Base-by-base conservation (phyloP, 2,113 vertebrate genomes). In the Hydropotes inermis region DNA sequence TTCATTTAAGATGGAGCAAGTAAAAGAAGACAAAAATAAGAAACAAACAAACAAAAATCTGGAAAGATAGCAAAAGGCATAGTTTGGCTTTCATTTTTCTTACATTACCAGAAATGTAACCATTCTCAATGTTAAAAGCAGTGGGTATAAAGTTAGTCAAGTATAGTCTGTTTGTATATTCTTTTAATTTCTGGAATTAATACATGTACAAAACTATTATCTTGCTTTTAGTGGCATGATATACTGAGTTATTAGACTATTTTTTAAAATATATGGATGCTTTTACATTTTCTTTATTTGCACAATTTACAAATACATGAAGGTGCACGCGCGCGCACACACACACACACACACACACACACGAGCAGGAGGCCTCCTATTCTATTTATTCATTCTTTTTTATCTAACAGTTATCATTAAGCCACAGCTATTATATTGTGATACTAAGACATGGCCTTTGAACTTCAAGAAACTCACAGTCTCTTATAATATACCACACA, bases 1-100 rank as follows among this genome's bases (percentile, higher is more conserved):
- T 98, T 93, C 58, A 88, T 87, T 97, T 97, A 97, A 97, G 85
- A 96, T 92, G 95, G 79, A 93, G 87, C 33, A 97, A 90, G 58
- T 17, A 88, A 88, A 79, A 84, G 2, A 5, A 86, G 57, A 16
- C 19, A 84, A 74, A 39, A 0, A n/a, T 39, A 19, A n/a, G 57
- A 52, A 79, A 81, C 47, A 57, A 9, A 45, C 45, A 45, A n/a
- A 43, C n/a, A 45, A 58, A 82, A 70, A 2, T 70, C 39, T 79
- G 15, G 16, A 81, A 93, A 89, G 74, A 28, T 1, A 83, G 57
- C 70, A 79, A 87, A 97, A 96, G 15, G n/a, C 19, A 57, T 10
- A 45, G 4, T 36, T 50, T 43, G 25, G 23, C 21, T 67, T 96
- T 94, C 6, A 43, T 36, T 70, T 96, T 78, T 70, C 27, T 36